Percentiles rank a stretch among this genome's conserved stretches.
Evolutionary conservation across 2,797 vertebrate species (phyloP).

Genomic region (Eulemur rubriventer): DNA sequence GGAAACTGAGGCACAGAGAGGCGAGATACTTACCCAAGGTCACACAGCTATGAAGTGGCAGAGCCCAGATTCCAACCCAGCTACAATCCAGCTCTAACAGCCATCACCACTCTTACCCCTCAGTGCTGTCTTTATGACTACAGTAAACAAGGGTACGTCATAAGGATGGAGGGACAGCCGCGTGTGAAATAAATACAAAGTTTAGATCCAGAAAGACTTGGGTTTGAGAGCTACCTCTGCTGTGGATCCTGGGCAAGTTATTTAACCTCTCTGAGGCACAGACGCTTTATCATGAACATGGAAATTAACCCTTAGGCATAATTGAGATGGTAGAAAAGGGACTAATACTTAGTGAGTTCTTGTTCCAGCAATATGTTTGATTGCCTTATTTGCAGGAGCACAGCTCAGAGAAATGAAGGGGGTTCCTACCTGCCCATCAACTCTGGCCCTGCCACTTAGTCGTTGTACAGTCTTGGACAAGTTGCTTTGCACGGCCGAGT

Average conservation of each 20-base stretch:
- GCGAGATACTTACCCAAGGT: background rate
- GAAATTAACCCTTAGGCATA: background rate
- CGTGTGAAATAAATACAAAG: background rate
- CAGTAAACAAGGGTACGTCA: background rate
- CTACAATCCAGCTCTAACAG: background rate
- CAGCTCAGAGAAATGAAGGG: background rate
- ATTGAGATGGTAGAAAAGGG: background rate
- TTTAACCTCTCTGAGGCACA: background rate
- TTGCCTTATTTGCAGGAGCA: background rate
- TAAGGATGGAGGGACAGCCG: background rate
- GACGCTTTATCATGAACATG: background rate
- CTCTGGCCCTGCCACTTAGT: background rate
- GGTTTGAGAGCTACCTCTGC: background rate
- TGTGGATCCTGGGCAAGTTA: background rate
- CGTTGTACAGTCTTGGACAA: background rate
- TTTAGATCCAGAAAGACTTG: background rate
- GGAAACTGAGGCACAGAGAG: background rate
- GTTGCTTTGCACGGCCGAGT: background rate
- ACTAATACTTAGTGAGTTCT: background rate
- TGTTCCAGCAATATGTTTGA: background rate
- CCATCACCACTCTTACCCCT: background rate
- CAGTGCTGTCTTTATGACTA: background rate
- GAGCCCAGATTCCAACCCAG: background rate
- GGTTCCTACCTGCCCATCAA: background rate
- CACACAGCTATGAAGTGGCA: background rate